Percentiles rank a stretch among this genome's conserved stretches.
Conservation (phyloP, 2,797 vertebrate species). For the Catharus ustulatus region DNA sequence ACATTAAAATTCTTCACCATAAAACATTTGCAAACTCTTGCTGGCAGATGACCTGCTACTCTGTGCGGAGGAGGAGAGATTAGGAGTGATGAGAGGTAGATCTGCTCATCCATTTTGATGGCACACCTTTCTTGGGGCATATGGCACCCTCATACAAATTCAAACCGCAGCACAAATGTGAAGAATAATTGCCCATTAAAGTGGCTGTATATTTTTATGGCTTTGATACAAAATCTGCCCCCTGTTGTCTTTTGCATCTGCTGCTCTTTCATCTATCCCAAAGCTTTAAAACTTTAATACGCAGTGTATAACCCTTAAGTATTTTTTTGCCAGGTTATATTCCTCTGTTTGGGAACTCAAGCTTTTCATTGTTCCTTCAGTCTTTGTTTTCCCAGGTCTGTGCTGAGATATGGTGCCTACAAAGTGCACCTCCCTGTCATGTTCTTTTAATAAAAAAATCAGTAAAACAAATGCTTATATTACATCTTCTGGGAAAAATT, state of each 20-base stretch:
- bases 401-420: neutral
- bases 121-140: constrained; percentile 77
- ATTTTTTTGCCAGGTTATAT: constrained; percentile 64
- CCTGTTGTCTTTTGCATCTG: constrained; percentile 83
- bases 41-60: neutral
- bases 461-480: neutral
- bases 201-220: constrained; percentile 82
- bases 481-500: constrained; percentile 2
- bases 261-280: constrained; percentile 71
- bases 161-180: constrained; percentile 76
- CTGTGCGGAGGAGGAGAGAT: neutral
- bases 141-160: constrained; percentile 76
- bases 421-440: neutral
- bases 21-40: neutral
- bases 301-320: constrained; percentile 71
- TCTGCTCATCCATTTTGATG: constrained; percentile 45
- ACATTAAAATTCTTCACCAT: neutral
- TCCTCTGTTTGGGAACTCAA: constrained; percentile 35
- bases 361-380: constrained; percentile 15
- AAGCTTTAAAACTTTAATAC: constrained; percentile 77
- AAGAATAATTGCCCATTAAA: constrained; percentile 86
- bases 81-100: constrained; percentile 30
- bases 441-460: neutral
- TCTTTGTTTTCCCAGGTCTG: constrained; percentile 56
- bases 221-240: constrained; percentile 78